Evolutionary conservation across 2,888 invertebrate species (phyloP), one percentile per base, ranked within the genome.

Genomic region (Drosophila cognata): DNA sequence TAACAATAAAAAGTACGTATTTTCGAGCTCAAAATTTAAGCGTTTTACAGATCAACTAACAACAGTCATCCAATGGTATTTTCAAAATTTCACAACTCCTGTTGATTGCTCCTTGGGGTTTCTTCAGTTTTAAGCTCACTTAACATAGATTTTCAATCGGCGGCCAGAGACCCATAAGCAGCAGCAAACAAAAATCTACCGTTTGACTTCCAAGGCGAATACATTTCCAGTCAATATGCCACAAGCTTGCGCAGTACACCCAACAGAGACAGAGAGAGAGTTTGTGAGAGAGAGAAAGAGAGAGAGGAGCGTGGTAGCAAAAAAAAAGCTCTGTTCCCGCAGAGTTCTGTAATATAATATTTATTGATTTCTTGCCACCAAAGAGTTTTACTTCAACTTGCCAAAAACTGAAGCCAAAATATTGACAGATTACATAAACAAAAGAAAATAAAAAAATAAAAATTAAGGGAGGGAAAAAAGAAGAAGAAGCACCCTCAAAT

Each of bases 331-430:
- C 8, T 35, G 63, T 75, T 66, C 57, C 76, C 53, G 59, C 63
- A 50, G 71, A 78, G 77, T 71, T 74, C 57, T 60, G 82, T 80
- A 89, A 82, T 78, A 82, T 79, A 74, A 80, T 80, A 81, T 79
- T 82, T 87, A 87, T 87, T 89, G 89, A 87, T 87, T 87, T 79
- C 80, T 89, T 69, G 70, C 71, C 69, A 71, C 56, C 66, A 50
- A 52, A 74, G 71, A 83, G 87, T 77, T 79, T 56, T 28, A 52
- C 74, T 69, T 71, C 58, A 64, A 74, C 58, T 71, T 46, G 36
- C 62, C 64, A 4, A 60, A 77, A 61, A 31, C 52, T 46, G 67
- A 59, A 73, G 77, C 56, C 53, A 63, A 7, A 70, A 65, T 70
- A 61, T 74, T 71, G 56, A 25, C 60, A 68, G 73, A 79, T 82